phyloP scores from a whole-genome alignment of 2,888 invertebrate genomes.

The Cheilosia scutellata region DNA sequence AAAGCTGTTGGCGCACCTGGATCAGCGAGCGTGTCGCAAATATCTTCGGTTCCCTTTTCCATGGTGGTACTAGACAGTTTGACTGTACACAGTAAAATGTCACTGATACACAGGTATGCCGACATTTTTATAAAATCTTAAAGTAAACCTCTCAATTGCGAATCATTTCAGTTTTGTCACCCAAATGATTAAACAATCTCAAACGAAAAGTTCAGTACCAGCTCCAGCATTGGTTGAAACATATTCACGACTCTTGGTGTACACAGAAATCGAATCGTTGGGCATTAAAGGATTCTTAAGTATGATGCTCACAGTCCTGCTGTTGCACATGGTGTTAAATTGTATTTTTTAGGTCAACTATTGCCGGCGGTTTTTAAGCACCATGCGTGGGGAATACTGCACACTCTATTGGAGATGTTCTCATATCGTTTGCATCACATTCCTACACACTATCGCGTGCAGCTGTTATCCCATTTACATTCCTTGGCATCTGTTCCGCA shows the following conservation, averaged over 20 bases:
- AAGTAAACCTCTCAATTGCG: neutral
- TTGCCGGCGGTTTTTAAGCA: slow-evolving; percentile 96
- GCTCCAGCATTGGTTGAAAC: slow-evolving; percentile 97
- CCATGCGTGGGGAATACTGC: slow-evolving; percentile 97
- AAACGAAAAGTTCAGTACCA: slow-evolving; percentile 92
- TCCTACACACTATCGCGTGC: slow-evolving; percentile 97
- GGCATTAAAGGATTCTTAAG: slow-evolving; percentile 98
- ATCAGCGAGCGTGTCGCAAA: slow-evolving; percentile 84
- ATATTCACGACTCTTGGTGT: slow-evolving; percentile 95
- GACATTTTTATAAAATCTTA: neutral
- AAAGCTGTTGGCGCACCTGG: slow-evolving; percentile 85
- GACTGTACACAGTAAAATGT: slow-evolving; percentile 98
- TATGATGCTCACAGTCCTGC: slow-evolving; percentile 81
- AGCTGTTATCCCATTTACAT: slow-evolving; percentile 95
- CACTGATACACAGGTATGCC: slow-evolving; percentile 87
- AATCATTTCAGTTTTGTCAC: slow-evolving; percentile 88
- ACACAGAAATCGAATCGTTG: slow-evolving; percentile 97
- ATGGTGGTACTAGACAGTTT: slow-evolving; percentile 97
- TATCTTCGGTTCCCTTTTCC: slow-evolving; percentile 94
- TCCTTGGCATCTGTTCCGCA: slow-evolving; percentile 95
- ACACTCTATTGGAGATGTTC: slow-evolving; percentile 98
- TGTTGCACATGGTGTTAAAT: neutral
- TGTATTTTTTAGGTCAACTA: slow-evolving; percentile 88
- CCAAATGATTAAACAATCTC: slow-evolving; percentile 95
- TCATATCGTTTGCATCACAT: slow-evolving; percentile 98